Evolutionary conservation across 2,797 vertebrate genomes (phyloP), one percentile per base, ranked within the genome.

Genomic region (Lophius americanus): DNA sequence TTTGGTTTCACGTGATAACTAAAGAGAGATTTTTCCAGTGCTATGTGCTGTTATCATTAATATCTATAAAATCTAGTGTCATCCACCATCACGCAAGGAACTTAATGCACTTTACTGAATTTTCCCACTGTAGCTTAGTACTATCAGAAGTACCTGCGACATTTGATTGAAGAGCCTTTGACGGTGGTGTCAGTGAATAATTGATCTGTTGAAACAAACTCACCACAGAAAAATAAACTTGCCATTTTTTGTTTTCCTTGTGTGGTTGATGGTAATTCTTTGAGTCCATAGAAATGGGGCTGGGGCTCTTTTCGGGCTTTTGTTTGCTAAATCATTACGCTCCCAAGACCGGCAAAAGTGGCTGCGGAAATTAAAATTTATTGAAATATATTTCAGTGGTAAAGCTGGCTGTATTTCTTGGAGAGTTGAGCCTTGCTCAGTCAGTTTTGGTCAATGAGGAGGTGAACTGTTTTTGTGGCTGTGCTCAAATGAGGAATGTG

Each of bases 351-450:
- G 13, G n/a, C 51, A 51, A 83, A 92, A 91, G 91, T 89, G 80
- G 88, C 85, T 89, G 80, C 78, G 88, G 90, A 93, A 91, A 92
- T 91, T 83, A 84, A 88, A 88, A 92, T 93, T 77, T 91, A 91
- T 91, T 85, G 84, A 91, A 91, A 90, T 90, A 81, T 89, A 82
- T 90, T 91, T 90, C 77, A 78, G 89, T 76, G 88, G 90, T 89
- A 78, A 79, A 79, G 82, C 51, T 88, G 85, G 82, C 86, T 70
- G 84, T 82, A 73, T 88, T 83, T 91, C 83, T 84, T 84, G 81
- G 77, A 85, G 70, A 70, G 58, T 71, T 37, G 10, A 72, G 73
- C 57, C 48, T 66, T 32, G 43, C 81, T 70, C 51, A 60, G 71
- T 68, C 75, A 85, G 75, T 73, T 83, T 86, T 85, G 78, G 88